phyloP scores from a whole-genome alignment of 1,140 invertebrate genomes.

The Oryctes rhinoceros region DNA sequence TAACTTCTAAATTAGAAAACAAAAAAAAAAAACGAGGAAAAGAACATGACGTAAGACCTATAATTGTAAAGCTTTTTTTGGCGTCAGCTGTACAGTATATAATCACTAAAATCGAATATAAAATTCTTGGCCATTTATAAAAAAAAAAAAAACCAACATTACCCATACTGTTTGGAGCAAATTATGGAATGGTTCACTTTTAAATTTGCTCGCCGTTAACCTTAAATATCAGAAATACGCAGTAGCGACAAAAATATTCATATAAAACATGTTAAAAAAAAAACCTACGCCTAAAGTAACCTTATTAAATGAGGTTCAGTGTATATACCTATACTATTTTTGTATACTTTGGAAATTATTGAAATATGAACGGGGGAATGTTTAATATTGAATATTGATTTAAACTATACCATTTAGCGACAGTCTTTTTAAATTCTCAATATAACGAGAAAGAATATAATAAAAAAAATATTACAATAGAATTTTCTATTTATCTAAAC shows the following conservation, averaged over 20 bases:
- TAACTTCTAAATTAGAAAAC: not conserved
- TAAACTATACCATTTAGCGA: not conserved
- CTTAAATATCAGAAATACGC: constrained; percentile 36
- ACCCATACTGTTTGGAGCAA: not conserved
- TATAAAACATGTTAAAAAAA: constrained; percentile 18
- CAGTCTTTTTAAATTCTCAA: constrained; percentile 1
- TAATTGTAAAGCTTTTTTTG: not conserved
- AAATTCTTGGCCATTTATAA: not conserved
- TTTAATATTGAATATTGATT: not conserved
- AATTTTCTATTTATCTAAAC: not conserved
- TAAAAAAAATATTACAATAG: not conserved
- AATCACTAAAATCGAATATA: not conserved
- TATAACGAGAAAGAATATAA: not conserved
- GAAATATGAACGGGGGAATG: not conserved
- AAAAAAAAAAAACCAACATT: not conserved
- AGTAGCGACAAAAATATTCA: constrained; percentile 21
- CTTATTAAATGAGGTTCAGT: not conserved
- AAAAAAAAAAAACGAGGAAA: not conserved
- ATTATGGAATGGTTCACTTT: not conserved
- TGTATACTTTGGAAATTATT: constrained; percentile 24
- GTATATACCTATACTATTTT: not conserved
- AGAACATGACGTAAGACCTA: not conserved
- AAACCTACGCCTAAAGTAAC: constrained; percentile 16
- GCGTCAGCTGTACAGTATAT: not conserved
- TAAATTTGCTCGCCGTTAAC: not conserved